A percentile compares a stretch with the other conserved stretches of the same genome.
phyloP scores from a whole-genome alignment of 2,113 vertebrate genomes.

The Corythaixoides concolor region DNA sequence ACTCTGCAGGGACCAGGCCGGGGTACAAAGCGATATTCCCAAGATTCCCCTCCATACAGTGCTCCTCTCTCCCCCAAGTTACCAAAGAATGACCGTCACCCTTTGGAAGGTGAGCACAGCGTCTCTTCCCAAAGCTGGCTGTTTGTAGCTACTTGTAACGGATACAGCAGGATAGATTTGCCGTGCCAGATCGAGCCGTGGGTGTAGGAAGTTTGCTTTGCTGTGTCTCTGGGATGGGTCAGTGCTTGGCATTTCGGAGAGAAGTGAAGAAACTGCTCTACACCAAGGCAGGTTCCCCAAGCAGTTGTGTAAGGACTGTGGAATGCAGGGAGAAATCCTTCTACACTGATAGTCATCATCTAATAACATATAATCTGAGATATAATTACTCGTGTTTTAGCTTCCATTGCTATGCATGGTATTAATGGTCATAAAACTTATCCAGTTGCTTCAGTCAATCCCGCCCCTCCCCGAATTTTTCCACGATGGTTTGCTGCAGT shows the following conservation, averaged over 20 bases:
- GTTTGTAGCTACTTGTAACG: not conserved
- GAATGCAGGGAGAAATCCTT: not conserved
- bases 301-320: not conserved
- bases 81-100: conserved; percentile 81
- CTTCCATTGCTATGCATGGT: not conserved
- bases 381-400: not conserved
- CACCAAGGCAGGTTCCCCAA: not conserved
- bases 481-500: not conserved
- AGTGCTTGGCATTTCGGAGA: not conserved
- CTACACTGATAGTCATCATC: not conserved
- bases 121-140: conserved; percentile 32
- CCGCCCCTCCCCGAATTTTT: fast-evolving
- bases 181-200: fast-evolving
- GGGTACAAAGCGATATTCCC: conserved; percentile 82
- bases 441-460: not conserved
- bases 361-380: not conserved
- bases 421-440: not conserved
- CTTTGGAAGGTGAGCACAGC: conserved; percentile 81
- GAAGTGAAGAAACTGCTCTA: not conserved
- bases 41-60: conserved; percentile 78
- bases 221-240: not conserved
- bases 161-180: not conserved
- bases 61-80: conserved; percentile 82
- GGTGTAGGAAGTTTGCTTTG: not conserved
- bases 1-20: conserved; percentile 77